Evolutionary conservation across 2,113 vertebrate species (phyloP).

Genomic region (Bucco capensis): DNA sequence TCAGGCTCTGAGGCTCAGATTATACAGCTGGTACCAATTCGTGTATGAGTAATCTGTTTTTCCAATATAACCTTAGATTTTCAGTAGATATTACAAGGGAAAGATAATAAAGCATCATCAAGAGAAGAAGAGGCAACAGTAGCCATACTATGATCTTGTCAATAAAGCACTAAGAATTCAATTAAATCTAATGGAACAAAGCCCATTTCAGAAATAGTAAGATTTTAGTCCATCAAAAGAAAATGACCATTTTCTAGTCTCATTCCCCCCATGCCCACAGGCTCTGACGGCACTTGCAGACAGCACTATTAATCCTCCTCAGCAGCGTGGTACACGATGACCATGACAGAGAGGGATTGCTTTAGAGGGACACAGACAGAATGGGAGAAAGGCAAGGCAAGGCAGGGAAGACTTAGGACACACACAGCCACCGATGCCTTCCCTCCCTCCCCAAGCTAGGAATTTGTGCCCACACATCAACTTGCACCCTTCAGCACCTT

Average conservation of each 20-base stretch:
- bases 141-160: background rate
- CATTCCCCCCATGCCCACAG: background rate
- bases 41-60: background rate
- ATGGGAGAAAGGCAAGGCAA: background rate
- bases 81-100: background rate
- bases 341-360: background rate
- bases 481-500: background rate
- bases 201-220: background rate
- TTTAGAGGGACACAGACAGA: background rate
- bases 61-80: slow-evolving; percentile 4
- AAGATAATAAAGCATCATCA: background rate
- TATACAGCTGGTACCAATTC: background rate
- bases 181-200: slow-evolving; percentile 45
- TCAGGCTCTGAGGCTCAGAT: background rate
- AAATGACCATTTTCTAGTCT: background rate
- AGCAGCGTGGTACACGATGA: background rate
- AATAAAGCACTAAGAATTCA: slow-evolving; percentile 19
- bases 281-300: background rate
- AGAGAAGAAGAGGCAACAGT: background rate
- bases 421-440: background rate
- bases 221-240: background rate
- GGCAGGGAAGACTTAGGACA: background rate
- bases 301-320: background rate
- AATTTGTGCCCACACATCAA: accelerated
- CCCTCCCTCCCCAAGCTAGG: background rate